Conservation (phyloP, 2,113 vertebrate species). For the Alces alces region DNA sequence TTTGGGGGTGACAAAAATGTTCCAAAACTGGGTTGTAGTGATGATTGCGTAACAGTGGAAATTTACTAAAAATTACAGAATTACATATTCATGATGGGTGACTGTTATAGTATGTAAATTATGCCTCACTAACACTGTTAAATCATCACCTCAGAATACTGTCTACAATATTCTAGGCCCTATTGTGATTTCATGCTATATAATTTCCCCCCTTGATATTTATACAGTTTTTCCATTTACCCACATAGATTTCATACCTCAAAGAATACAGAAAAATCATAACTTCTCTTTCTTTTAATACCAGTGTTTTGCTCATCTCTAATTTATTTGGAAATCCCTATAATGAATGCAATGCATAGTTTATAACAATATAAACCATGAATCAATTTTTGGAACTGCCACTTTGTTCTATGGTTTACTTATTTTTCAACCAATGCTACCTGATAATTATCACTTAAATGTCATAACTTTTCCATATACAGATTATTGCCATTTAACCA, state of each 20-base stretch:
- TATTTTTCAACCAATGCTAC: neutral
- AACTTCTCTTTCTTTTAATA: neutral
- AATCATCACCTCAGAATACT: neutral
- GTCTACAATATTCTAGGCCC: neutral
- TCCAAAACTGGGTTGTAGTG: neutral
- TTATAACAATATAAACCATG: neutral
- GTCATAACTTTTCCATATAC: neutral
- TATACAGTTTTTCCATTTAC: neutral
- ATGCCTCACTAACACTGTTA: neutral
- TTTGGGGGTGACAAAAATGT: neutral
- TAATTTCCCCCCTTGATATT: neutral
- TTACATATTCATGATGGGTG: neutral
- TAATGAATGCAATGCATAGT: neutral
- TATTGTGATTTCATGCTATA: neutral
- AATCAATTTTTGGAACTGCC: neutral
- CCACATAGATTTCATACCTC: neutral
- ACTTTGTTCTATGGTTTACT: neutral
- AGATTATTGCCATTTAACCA: neutral
- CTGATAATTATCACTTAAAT: neutral
- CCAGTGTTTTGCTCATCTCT: neutral
- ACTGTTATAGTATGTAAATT: neutral
- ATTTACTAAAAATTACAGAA: constrained; percentile 1
- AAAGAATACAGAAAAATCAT: constrained; percentile 1
- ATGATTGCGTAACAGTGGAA: neutral
- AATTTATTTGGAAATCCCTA: neutral